These are phyloP conservation scores for Metalampra italica DNA, from an alignment of 2,888 invertebrate genomes.

Conservation along the genomic window DNA sequence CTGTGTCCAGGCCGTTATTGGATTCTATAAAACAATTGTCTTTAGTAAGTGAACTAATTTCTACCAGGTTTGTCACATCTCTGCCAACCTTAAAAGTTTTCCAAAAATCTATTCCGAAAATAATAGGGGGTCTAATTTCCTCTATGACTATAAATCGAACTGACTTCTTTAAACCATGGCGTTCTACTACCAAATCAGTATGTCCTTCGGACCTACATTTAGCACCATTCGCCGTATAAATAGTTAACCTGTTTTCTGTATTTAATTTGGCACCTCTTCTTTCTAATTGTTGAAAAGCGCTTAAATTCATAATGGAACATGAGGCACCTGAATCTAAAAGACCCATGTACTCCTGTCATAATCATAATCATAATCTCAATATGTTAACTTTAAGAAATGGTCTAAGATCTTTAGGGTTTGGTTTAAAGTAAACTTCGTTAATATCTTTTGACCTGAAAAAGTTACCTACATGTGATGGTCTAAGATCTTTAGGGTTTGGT, in stretches of 20 bases:
- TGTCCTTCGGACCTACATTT: conserved; percentile 3
- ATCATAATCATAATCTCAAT: too few species aligned
- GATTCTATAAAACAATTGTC: too few species aligned
- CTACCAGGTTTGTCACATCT: too few species aligned
- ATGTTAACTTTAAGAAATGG: too few species aligned
- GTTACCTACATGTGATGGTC: too few species aligned
- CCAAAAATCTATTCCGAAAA: conserved; percentile 21
- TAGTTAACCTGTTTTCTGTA: neutral
- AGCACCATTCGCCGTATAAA: conserved; percentile 9
- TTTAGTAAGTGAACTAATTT: too few species aligned
- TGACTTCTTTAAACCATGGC: conserved; percentile 3
- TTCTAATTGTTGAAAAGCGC: conserved; percentile 6
- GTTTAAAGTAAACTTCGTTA: too few species aligned
- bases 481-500: too few species aligned
- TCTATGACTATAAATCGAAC: conserved; percentile 14
- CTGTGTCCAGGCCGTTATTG: too few species aligned
- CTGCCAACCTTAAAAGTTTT: conserved; percentile 7
- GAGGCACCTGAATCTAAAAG: conserved; percentile 20
- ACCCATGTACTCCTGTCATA: conserved; percentile 1
- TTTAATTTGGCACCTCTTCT: neutral
- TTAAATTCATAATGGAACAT: conserved; percentile 18
- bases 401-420: too few species aligned
- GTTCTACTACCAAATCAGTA: conserved; percentile 8
- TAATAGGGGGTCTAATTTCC: conserved; percentile 9
- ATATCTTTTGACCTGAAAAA: too few species aligned